A percentile compares a stretch with the other conserved stretches of the same genome.
Evolutionary conservation across 2,113 vertebrate genomes (phyloP).

Genomic region (Eretmochelys imbricata): DNA sequence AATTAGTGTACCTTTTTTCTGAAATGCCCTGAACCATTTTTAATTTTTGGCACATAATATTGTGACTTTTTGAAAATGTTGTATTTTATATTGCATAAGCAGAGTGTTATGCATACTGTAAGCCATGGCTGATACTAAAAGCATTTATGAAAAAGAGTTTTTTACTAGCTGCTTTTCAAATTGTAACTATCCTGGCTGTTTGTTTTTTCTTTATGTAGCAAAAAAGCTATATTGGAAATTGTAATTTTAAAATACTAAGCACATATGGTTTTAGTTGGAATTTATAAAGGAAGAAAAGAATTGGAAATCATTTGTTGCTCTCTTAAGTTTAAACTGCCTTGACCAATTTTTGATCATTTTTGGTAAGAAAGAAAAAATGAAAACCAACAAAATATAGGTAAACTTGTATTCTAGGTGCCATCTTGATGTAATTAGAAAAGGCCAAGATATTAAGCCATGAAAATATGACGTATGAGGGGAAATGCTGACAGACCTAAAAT

Average conservation of each 20-base stretch:
- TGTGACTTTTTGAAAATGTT: constrained; percentile 22
- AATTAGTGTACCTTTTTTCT: constrained; percentile 35
- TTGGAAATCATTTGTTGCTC: constrained; percentile 43
- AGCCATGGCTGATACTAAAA: background rate
- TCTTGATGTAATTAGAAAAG: constrained; percentile 29
- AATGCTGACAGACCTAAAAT: constrained; percentile 1
- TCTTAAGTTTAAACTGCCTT: constrained; percentile 32
- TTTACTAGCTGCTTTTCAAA: background rate
- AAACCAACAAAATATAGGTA: constrained; percentile 2
- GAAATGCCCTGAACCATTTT: constrained; percentile 7
- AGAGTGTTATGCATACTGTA: background rate
- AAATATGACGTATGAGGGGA: constrained; percentile 8
- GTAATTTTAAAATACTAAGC: constrained; percentile 10
- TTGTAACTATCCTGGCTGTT: constrained; percentile 5
- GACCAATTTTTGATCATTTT: constrained; percentile 56
- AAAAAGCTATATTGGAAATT: constrained; percentile 24
- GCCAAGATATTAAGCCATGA: constrained; percentile 14
- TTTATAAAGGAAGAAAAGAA: constrained; percentile 10
- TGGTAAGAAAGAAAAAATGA: constrained; percentile 40
- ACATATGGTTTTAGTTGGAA: constrained; percentile 18
- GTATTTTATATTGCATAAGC: background rate
- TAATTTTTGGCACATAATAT: background rate
- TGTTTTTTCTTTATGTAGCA: constrained; percentile 20
- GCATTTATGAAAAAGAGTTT: constrained; percentile 40
- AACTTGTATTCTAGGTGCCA: constrained; percentile 19